Evolutionary conservation across 2,113 vertebrate species (phyloP), one percentile per base, ranked within the genome.

Genomic region (Pseudolaguvia tuberculata): DNA sequence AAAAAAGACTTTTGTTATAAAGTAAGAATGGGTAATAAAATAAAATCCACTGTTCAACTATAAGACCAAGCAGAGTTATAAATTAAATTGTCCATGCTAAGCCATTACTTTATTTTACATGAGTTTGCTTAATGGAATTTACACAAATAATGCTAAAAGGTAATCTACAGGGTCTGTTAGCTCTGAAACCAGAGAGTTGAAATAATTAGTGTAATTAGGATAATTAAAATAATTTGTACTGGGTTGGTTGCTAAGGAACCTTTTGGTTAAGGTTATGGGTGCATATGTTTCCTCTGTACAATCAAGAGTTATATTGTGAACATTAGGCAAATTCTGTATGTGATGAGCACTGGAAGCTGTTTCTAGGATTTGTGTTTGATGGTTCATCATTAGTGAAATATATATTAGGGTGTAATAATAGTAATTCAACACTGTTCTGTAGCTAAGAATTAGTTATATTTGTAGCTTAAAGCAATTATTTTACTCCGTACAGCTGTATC

Each of bases 221-320:
- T 55, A 70, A 70, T 70, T 56, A 17, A 53, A 23, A 31, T 23
- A 13, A 10, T 70, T 73, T 73, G 29, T 51, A n/a, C n/a, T 35
- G 31, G 47, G 6, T 35, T 27, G 63, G 57, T 62, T 73, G 72
- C 59, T 73, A 62, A 63, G 72, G 18, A 63, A 73, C 58, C n/a
- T 12, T 20, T 73, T 73, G 58, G 47, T 62, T 70, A 42, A 63
- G 47, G 72, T 62, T 52, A 23, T 15, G 31, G 29, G 58, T 23
- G 4, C 45, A 62, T 23, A 18, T 27, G 21, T 61, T 61, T 61
- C 21, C 20, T 35, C 59, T 29, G 23, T 72, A 14, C 47, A 45
- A 63, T 48, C n/a, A 39, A n/a, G 17, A 53, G n/a, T 3, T 8
- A 65, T 18, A 55, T 45, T 65, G 21, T 27, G 71, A 25, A 55